A percentile compares a stretch with the other conserved stretches of the same genome.
Conservation (phyloP, 2,888 invertebrate genomes). For the Cephus spinipes region DNA sequence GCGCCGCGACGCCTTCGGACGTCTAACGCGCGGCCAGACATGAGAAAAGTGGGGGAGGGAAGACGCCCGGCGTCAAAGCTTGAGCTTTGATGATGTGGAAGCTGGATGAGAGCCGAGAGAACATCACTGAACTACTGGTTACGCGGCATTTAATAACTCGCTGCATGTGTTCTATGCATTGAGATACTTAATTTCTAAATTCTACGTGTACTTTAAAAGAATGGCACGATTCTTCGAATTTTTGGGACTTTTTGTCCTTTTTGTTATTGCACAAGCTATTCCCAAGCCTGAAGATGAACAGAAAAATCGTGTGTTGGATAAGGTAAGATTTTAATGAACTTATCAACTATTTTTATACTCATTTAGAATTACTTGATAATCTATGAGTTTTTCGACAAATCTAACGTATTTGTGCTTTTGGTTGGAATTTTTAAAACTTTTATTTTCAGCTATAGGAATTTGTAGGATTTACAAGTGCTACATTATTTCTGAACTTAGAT, state of each 20-base stretch:
- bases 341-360: background rate
- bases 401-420: background rate
- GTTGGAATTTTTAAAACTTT: background rate
- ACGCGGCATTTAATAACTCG: background rate
- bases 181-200: background rate
- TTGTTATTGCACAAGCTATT: conserved; percentile 68
- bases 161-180: background rate
- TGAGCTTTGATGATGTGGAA: conserved; percentile 31
- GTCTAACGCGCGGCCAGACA: background rate
- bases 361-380: background rate
- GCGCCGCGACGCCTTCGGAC: conserved; percentile 10
- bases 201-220: background rate
- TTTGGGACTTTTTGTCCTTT: background rate
- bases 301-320: conserved; percentile 72
- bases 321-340: conserved; percentile 43
- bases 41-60: conserved; percentile 14
- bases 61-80: conserved; percentile 11
- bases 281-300: conserved; percentile 80
- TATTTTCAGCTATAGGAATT: background rate
- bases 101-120: conserved; percentile 20
- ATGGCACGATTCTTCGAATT: background rate
- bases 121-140: background rate
- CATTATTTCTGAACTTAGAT: background rate
- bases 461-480: background rate
- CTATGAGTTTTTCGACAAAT: background rate